phyloP scores from a whole-genome alignment of 2,113 vertebrate genomes.

The Daubentonia madagascariensis region DNA sequence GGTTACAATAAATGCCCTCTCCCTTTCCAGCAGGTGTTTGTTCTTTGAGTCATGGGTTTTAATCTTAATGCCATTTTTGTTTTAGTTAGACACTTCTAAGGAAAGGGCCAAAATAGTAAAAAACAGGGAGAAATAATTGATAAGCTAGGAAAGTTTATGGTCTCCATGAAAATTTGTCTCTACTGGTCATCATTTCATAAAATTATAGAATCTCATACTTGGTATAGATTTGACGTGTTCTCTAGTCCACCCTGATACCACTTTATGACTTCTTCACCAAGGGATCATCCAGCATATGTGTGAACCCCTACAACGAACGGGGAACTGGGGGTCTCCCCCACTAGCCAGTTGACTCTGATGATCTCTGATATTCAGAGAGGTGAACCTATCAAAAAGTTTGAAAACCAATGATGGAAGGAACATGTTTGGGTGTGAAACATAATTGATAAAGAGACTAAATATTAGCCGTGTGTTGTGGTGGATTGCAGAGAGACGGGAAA shows the following conservation, averaged over 20 bases:
- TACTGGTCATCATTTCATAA: neutral
- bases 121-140: neutral
- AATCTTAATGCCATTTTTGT: neutral
- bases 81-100: neutral
- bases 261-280: neutral
- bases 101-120: neutral
- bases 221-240: neutral
- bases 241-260: neutral
- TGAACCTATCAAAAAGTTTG: neutral
- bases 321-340: neutral
- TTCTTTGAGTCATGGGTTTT: neutral
- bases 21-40: neutral
- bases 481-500: neutral
- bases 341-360: neutral
- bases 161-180: neutral
- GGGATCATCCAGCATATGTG: neutral
- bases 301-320: neutral
- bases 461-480: neutral
- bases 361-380: neutral
- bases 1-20: neutral
- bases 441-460: neutral
- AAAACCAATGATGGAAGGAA: neutral
- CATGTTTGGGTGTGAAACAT: neutral
- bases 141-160: neutral
- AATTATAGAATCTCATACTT: neutral